Percentiles rank a stretch among this genome's conserved stretches.
phyloP scores from a whole-genome alignment of 2,888 invertebrate genomes.

The Seira ritae region DNA sequence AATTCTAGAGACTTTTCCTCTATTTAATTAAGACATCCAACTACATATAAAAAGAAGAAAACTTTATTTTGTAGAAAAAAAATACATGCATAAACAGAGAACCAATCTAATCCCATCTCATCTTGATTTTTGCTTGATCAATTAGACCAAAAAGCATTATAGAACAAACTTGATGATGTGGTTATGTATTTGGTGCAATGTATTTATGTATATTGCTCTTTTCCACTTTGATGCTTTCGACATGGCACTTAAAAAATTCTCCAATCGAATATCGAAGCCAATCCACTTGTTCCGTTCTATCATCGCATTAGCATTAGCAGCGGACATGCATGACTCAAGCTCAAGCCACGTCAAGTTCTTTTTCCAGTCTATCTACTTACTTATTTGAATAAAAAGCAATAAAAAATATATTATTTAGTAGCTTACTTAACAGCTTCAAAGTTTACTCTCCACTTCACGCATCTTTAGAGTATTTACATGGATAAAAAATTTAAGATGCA shows the following conservation, averaged over 20 bases:
- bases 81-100: too few relatives aligned
- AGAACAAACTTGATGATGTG: too few relatives aligned
- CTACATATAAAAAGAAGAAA: too few relatives aligned
- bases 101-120: neutral
- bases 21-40: constrained; percentile 29
- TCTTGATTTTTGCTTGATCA: constrained; percentile 2
- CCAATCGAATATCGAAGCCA: too few relatives aligned
- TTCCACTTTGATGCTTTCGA: constrained; percentile 18
- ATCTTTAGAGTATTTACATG: neutral
- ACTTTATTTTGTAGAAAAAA: constrained; percentile 5
- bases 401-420: too few relatives aligned
- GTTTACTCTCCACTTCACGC: constrained; percentile 11
- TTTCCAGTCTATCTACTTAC: neutral
- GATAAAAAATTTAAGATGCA: too few relatives aligned
- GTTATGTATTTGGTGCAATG: neutral
- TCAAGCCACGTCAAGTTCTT: neutral
- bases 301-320: too few relatives aligned
- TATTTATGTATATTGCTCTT: neutral
- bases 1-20: constrained; percentile 26
- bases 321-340: neutral
- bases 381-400: constrained; percentile 6
- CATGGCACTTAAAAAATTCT: constrained; percentile 6
- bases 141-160: neutral
- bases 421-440: neutral
- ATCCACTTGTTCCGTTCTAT: too few relatives aligned